phyloP scores from a whole-genome alignment of 2,113 vertebrate genomes.

The Craseonycteris thonglongyai region DNA sequence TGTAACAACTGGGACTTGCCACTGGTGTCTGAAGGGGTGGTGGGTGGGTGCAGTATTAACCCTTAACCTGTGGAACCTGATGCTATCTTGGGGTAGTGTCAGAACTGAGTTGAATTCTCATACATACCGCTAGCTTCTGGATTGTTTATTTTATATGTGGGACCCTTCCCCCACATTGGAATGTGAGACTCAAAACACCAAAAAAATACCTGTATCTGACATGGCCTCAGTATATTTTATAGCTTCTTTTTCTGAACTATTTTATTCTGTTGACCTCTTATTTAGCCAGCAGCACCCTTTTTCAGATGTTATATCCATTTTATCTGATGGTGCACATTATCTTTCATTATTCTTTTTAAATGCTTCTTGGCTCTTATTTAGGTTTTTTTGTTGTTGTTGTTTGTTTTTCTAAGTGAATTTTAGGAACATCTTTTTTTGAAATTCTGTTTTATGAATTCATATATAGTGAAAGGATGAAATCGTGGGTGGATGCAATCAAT shows the following conservation, averaged over 20 bases:
- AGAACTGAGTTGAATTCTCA: no score
- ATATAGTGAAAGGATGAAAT: neutral
- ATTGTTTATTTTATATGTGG: neutral
- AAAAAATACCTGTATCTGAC: neutral
- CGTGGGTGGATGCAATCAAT: neutral
- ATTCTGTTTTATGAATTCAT: neutral
- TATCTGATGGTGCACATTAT: neutral
- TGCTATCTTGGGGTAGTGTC: neutral
- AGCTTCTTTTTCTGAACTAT: neutral
- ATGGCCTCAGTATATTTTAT: neutral
- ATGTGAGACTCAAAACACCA: neutral
- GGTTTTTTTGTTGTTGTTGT: no score
- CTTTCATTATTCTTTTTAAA: constrained; percentile 2
- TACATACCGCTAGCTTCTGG: neutral
- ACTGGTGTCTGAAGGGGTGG: neutral
- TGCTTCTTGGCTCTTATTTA: neutral
- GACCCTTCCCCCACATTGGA: neutral
- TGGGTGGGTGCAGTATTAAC: neutral
- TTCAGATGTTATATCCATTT: neutral
- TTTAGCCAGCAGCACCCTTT: neutral
- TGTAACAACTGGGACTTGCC: neutral
- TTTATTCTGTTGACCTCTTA: neutral
- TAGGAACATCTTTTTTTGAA: neutral
- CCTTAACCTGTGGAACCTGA: neutral
- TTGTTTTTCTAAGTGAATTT: neutral